Base-by-base conservation (phyloP, 2,888 invertebrate genomes). In the Habrosyne pyritoides region DNA sequence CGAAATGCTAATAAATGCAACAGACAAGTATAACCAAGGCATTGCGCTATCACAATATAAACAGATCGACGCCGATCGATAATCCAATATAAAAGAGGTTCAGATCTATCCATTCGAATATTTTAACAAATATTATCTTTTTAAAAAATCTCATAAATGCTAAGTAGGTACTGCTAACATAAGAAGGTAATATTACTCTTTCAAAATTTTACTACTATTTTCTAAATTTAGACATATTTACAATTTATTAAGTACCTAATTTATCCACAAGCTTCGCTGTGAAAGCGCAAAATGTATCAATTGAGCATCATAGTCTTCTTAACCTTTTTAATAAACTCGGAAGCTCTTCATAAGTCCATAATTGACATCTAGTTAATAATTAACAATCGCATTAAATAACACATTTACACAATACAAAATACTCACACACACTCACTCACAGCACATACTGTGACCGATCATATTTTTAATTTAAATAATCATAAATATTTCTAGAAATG, bases 1-100 rank as follows among this genome's bases (percentile, higher is more conserved):
- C 78, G 80, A 92, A 91, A 92, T 91, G 91, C 92, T 91, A 89
- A 82, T 92, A 92, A 92, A 92, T 92, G 92, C 92, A 91, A 89
- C 80, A 79, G 83, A 87, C 79, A 86, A 81, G 82, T 76, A 77
- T 76, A 79, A 84, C 73, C 78, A 80, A 87, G 86, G 85, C 80
- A 86, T 87, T 84, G 90, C 90, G 89, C 91, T 91, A 88, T 90
- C 91, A 91, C 91, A 87, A 83, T 79, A 74, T 68, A 69, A 69
- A 74, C 68, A 70, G 71, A 71, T 68, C 68, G 58, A 71, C 70
- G 67, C 72, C 71, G 71, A 71, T 64, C 63, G 86, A 89, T 86
- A 89, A 90, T 88, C 85, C 89, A 89, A 91, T 89, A 87, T 84
- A 83, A 81, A 81, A 61, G 59, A 74, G 42, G 36, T 66, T 89